Base-by-base conservation (phyloP, 2,113 vertebrate species). In the Neopipo cinnamomea region DNA sequence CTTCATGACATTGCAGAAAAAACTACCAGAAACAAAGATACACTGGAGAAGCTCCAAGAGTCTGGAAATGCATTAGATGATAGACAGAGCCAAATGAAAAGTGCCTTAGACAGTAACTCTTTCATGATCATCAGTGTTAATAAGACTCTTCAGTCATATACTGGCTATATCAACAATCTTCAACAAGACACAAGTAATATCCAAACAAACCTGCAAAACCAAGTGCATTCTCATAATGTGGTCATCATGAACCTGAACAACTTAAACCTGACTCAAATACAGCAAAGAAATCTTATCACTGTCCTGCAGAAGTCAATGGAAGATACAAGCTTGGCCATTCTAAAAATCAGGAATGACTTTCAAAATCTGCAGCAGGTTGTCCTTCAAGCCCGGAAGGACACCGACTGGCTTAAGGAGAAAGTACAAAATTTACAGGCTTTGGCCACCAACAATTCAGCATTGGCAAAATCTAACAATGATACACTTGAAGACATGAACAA, bases 181-280 rank as follows among this genome's bases (percentile, higher is more conserved):
- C 99, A 99, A 47, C 98, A 99, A 58, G 98, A 99, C 88, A 99
- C 98, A 12, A 97, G 95, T 15, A 96, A 97, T 66, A 98, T 99
- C 75, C 99, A 99, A 97, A 97, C 97, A 73, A 98, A 98, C 35
- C 95, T 99, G 75, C 99, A 99, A 95, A 98, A 96, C 78, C 98
- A 99, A 94, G 98, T 98, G 79, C 98, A 98, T 76, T 98, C 98
- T 72, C 98, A 99, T 59, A 99, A 98, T 11, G 97, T 98, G 70
- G 97, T 98, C 23, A 96, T 98, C 59, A 97, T 99, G 96, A 98
- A 98, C 96, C 97, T 99, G 87, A 98, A 98, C 97, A 98, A 98
- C 88, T 97, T 99, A 72, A 99, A 99, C 97, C 91, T 99, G 84
- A 99, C 99, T 30, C 99, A 99, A 95, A 97, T 97, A 53, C 99